Base-by-base conservation (phyloP, 2,888 invertebrate genomes). In the Sinodicranocentrus sp. region DNA sequence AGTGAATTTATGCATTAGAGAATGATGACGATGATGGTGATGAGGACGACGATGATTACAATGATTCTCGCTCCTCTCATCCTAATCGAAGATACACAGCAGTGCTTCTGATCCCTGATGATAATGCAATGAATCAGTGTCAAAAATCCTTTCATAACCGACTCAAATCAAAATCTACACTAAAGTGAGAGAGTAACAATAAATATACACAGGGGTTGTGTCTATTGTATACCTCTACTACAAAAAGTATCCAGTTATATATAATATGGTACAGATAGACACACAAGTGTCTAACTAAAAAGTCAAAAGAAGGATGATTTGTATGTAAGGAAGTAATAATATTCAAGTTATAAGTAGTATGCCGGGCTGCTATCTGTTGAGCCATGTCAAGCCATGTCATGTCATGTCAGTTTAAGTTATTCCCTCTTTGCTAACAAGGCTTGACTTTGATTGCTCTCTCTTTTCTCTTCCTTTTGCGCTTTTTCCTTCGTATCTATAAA, bases 351-450 rank as follows among this genome's bases (percentile, higher is more conserved):
- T 79, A 79, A 63, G 65, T 79, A 79, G 71, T 79, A 72, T 72
- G 79, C 80, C 72, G 57, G 68, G 73, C 73, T 79, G 79, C 79
- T 82, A 82, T 82, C 80, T 82, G 80, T 82, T 82, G 80, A 82
- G 80, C 80, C 80, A 82, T 82, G 80, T 82, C 80, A 82, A 82
- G 80, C 52, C 80, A 80, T 80, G 80, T 80, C 80, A 80, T 80
- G 80, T 82, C 80, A 82, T 82, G 80, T 82, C 80, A 82, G 80
- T 82, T 82, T 82, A 82, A 82, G 73, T 82, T 82, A 82, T 82
- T 82, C 80, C 80, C 80, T 82, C 80, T 82, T 82, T 82, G 80
- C 80, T 82, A 82, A 82, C 80, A 82, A 82, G 80, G 67, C 80
- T 82, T 82, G 80, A 82, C 80, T 82, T 82, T 82, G 80, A 82